phyloP scores from a whole-genome alignment of 2,888 invertebrate genomes.

The Bombylius major region DNA sequence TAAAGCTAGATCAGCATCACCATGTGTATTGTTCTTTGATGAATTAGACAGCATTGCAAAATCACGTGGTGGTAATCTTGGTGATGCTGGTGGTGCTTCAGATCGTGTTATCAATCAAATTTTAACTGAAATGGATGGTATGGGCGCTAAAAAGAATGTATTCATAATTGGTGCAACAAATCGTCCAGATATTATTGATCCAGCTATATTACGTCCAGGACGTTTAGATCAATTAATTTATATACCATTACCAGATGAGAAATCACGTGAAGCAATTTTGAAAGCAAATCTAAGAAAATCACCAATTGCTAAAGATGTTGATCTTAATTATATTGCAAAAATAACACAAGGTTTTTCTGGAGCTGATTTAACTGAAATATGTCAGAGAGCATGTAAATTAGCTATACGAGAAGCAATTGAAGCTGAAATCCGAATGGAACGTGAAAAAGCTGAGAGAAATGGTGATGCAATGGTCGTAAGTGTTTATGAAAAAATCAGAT shows the following conservation, averaged over 20 bases:
- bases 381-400: conserved; percentile 97
- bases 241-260: conserved; percentile 98
- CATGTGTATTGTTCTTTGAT: conserved; percentile 98
- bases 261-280: conserved; percentile 91
- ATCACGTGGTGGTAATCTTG: conserved; percentile 91
- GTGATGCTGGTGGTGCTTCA: conserved; percentile 91
- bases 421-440: conserved; percentile 83
- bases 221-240: conserved; percentile 98
- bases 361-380: conserved; percentile 97
- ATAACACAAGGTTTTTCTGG: conserved; percentile 73
- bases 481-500: conserved; percentile 17
- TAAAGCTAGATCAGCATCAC: conserved; percentile 98
- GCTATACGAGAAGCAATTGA: conserved; percentile 98
- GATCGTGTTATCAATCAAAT: conserved; percentile 99
- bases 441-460: conserved; percentile 65
- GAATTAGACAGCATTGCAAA: conserved; percentile 99
- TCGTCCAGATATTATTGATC: conserved; percentile 94
- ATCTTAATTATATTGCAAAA: conserved; percentile 75
- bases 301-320: conserved; percentile 90
- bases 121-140: conserved; percentile 99
- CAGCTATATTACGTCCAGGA: conserved; percentile 95
- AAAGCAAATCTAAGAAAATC: conserved; percentile 93
- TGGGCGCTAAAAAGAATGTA: conserved; percentile 99
- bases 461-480: conserved; percentile 75
- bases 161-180: conserved; percentile 98